Conservation (phyloP, 2,797 vertebrate species). For the Dryobates pubescens region DNA sequence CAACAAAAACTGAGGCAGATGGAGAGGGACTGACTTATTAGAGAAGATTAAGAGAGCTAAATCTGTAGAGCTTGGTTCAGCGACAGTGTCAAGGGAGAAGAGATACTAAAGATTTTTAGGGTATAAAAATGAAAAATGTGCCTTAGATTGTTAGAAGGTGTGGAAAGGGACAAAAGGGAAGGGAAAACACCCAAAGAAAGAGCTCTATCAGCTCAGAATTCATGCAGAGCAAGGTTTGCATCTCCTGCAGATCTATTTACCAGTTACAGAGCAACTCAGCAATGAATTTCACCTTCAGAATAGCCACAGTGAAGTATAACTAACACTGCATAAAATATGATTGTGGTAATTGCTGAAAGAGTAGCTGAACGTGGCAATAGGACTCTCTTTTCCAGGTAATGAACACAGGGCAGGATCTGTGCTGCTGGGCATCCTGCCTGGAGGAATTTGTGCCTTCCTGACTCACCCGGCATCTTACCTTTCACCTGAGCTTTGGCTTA, state of each 20-base stretch:
- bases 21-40: background rate
- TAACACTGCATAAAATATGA: background rate
- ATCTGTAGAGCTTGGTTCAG: background rate
- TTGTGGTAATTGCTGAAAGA: background rate
- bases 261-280: background rate
- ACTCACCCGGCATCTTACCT: background rate
- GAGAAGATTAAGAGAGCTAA: background rate
- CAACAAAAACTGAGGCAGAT: background rate
- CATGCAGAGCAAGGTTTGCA: background rate
- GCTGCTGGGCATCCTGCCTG: background rate
- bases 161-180: background rate
- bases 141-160: background rate
- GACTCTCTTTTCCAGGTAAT: background rate
- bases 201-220: background rate
- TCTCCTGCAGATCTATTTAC: background rate
- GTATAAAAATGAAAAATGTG: background rate
- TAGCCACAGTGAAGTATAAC: background rate
- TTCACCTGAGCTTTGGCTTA: background rate
- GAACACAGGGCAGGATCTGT: fast-evolving
- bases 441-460: background rate
- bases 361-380: fast-evolving
- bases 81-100: background rate
- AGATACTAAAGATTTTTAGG: background rate
- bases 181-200: background rate
- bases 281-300: background rate